Evolutionary conservation across 2,797 vertebrate genomes (phyloP).

Genomic region (Coluber constrictor): DNA sequence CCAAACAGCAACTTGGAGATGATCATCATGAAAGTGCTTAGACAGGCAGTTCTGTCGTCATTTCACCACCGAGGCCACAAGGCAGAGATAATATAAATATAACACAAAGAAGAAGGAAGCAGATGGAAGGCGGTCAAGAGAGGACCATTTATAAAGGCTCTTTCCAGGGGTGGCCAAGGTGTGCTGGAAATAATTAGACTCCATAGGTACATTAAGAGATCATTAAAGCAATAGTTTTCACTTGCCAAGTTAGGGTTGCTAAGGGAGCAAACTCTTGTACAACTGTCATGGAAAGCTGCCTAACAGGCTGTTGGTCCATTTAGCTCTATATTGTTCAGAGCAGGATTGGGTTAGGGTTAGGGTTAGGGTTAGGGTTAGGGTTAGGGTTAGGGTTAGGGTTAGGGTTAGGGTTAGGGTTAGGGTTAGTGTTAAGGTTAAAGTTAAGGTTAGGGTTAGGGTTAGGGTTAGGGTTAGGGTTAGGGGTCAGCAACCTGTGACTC

Average conservation of each 20-base stretch:
- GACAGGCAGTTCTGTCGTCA: not conserved
- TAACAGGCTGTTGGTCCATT: not conserved
- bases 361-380: too few relatives aligned
- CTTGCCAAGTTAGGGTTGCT: not conserved
- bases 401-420: too few relatives aligned
- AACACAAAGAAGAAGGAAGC: not conserved
- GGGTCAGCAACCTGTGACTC: too few relatives aligned
- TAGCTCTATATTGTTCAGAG: not conserved
- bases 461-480: too few relatives aligned
- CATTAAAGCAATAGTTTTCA: constrained; percentile 14
- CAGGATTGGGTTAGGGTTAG: too few relatives aligned
- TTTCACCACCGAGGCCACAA: not conserved
- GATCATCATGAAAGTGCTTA: not conserved
- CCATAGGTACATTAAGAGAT: not conserved
- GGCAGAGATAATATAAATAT: not conserved
- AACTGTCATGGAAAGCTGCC: not conserved
- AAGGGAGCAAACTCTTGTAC: not conserved
- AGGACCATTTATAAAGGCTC: not conserved
- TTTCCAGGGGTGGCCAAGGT: not conserved
- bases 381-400: too few relatives aligned
- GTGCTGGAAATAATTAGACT: not conserved
- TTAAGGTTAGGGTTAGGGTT: too few relatives aligned
- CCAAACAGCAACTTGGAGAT: not conserved
- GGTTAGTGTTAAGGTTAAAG: too few relatives aligned
- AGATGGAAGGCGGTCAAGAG: not conserved